A percentile compares a stretch with the other conserved stretches of the same genome.
Evolutionary conservation across 2,888 invertebrate genomes (phyloP).

Genomic region (Tipula helvola): DNA sequence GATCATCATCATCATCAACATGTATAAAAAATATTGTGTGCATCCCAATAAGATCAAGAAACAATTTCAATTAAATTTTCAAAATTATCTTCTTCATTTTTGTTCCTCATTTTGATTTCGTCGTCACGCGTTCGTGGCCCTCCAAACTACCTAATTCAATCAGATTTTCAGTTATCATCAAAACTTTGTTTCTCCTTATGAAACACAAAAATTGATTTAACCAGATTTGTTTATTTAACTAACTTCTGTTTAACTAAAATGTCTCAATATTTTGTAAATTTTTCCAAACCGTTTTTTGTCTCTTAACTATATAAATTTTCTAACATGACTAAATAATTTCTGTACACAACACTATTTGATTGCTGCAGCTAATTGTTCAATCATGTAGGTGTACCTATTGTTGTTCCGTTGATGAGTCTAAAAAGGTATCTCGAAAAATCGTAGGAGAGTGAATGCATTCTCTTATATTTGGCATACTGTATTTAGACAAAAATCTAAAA

Average conservation of each 20-base stretch:
- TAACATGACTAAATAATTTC: background rate
- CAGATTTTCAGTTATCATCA: too few relatives aligned
- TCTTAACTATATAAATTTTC: background rate
- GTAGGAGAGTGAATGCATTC: too few relatives aligned
- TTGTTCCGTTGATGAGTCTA: background rate
- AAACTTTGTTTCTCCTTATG: too few relatives aligned
- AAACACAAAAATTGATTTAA: too few relatives aligned
- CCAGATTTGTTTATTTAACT: too few relatives aligned
- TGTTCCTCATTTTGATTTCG: background rate
- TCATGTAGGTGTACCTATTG: background rate
- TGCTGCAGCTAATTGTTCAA: background rate
- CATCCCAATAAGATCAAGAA: background rate
- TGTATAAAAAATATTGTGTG: background rate
- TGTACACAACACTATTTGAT: background rate
- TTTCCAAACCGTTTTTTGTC: too few relatives aligned
- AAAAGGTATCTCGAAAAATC: too few relatives aligned
- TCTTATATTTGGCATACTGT: background rate
- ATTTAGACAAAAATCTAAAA: background rate
- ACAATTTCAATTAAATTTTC: too few relatives aligned
- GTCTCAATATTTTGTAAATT: too few relatives aligned
- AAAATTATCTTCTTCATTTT: background rate
- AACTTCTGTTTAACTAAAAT: too few relatives aligned
- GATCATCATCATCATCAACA: background rate
- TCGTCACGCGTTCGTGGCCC: too few relatives aligned
- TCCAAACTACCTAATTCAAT: too few relatives aligned